Base-by-base conservation (phyloP, 2,888 invertebrate genomes). In the Idaea biselata region DNA sequence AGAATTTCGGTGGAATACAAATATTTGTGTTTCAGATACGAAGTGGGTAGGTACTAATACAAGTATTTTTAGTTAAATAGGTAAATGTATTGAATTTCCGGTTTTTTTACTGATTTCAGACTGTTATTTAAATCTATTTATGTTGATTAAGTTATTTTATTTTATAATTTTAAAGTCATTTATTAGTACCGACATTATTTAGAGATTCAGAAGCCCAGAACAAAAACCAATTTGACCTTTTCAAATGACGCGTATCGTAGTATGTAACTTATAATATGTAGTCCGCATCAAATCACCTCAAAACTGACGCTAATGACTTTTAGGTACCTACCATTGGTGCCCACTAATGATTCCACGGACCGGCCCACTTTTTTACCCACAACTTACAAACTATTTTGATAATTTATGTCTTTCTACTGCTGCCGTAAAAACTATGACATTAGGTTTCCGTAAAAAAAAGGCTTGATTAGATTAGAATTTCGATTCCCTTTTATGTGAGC, bases 231-330 rank as follows among this genome's bases (percentile, higher is more conserved):
- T 44, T 44, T 44, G 14, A 44, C 44, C 17, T 56, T n/a, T 18
- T 14, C 14, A 56, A 4, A 53, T 53, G 6, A 55, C 16, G 55
- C 55, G 55, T 55, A 55, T 55, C 56, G 56, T 18, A 11, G 56
- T 56, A 18, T 18, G 18, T 18, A 18, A 18, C 56, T 17, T 7
- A 1, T 55, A 55, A 76, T 75, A 69, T 73, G 73, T 69, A 72
- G 73, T 75, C 81, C 80, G 79, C 76, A 75, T 84, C 87, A 89
- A 88, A 87, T 88, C 89, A 86, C 86, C 75, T 91, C 89, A 89
- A 90, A 91, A 91, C 89, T 86, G 83, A 84, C 78, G 83, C 86
- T 92, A 92, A 92, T 91, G 92, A 90, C 86, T 89, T 92, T 91
- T 88, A 82, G 87, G 91, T 91, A 89, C 87, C 91, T 87, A 89